Base-by-base conservation (phyloP, 2,888 invertebrate genomes). In the Escarpia spicata region DNA sequence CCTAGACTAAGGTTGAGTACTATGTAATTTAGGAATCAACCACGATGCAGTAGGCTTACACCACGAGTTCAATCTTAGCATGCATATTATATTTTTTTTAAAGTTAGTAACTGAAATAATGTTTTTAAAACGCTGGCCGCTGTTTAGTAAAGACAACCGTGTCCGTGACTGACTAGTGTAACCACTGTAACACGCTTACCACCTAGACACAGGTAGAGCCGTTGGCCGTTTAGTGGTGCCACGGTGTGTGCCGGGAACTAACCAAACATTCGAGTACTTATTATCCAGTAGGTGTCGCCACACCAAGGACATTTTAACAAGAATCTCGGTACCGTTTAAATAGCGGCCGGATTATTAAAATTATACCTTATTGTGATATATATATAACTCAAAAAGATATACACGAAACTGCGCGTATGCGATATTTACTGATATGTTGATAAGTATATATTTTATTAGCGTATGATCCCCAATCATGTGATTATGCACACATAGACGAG, bases 391-490 rank as follows among this genome's bases (percentile, higher is more conserved):
- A 19, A 75, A 75, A 75, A 12, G 52, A 75, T 75, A 75, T 75
- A 15, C 75, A 75, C 6, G 19, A 19, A 75, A 75, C 26, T 75
- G 19, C 3, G 6, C 26, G 26, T 6, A 75, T 75, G 75, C 75
- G n/a, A 75, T 75, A 75, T 75, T 75, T 75, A 75, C 19, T 75
- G 75, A 75, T 75, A 75, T n/a, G 19, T 75, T 75, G 26, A 26
- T 4, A 19, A 19, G 75, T n/a, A 3, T 75, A 9, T 52, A 52
- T 52, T 26, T 75, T n/a, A 75, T 26, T 0, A 26, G 19, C 19
- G 75, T 75, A 75, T 75, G 75, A 75, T 75, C 75, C 75, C 75
- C 26, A n/a, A 75, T 75, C 75, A 75, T 75, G 75, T 75, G 75
- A 75, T 75, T 75, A 75, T 19, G 26, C 75, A 26, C 19, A 26